Base-by-base conservation (phyloP, 2,888 invertebrate species). In the Gortyna flavago region DNA sequence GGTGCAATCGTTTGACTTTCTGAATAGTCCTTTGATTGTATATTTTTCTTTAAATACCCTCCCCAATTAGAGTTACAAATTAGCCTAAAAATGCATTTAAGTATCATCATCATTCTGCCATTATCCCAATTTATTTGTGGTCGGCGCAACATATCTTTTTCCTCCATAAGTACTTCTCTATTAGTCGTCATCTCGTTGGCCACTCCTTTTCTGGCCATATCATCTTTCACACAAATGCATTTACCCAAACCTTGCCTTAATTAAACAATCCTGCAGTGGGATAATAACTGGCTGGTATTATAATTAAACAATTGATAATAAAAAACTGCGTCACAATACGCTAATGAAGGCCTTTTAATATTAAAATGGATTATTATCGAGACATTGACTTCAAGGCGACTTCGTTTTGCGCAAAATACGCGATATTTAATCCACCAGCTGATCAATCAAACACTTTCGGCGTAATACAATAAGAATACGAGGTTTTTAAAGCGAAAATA, bases 331-430 rank as follows among this genome's bases (percentile, higher is more conserved):
- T 38, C 62, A 38, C 61, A 65, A 29, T 61, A 38, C 44, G 25
- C 44, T 16, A 65, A 72, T n/a, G 57, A 69, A 66, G 65, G 68
- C 62, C 72, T 65, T 51, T 21, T 16, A 69, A 69, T 32, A 70
- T 38, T 54, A 57, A 57, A 9, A 74, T 5, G 21, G 67, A 71
- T 71, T 62, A 72, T 68, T 62, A 75, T 21, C 21, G 41, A 13
- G 7, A 57, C 29, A 83, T 80, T 41, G 59, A 61, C 62, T 81
- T 67, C 77, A 84, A 81, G 75, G 85, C 18, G 7, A 81, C 62
- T 84, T 73, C 13, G 48, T 72, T 73, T 38, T 77, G 74, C 38
- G 65, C 72, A 54, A 76, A 80, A 72, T 79, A 13, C 35, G 38
- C 71, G 54, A 69, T 59, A 35, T 70, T 51, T 44, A 59, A 70